Base-by-base conservation (phyloP, 2,113 vertebrate genomes). In the Spea multiplicata region DNA sequence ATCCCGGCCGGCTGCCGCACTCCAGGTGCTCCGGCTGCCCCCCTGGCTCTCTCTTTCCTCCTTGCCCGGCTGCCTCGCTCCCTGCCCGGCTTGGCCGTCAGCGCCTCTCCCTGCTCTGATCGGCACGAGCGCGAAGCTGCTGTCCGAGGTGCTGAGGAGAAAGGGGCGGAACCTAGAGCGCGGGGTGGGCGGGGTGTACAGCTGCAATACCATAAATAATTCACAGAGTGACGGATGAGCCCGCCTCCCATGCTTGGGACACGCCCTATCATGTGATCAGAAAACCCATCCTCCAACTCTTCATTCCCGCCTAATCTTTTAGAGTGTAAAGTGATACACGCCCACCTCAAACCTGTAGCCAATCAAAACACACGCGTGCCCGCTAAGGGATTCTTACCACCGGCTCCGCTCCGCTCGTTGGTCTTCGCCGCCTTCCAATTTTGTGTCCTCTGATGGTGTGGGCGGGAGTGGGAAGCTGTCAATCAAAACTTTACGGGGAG, bases 101-200 rank as follows among this genome's bases (percentile, higher is more conserved):
- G 6, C 6, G 6, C 9, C 50, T 10, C 4, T 16, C 53, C 46
- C 65, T 8, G 50, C 7, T 10, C 66, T 57, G 48, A 75, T 48
- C 74, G 12, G 5, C 5, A n/a, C 52, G 59, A 44, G 61, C 50
- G 62, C 74, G 48, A 66, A 16, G 16, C 75, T 50, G 75, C 75
- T 77, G 66, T 77, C 75, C 75, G 75, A 49, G 75, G 75, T 77
- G 75, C 75, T 77, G 75, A 77, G 45, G 55, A 47, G 66, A 70
- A 77, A 61, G 66, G 75, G 75, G 50, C 65, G 75, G 66, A 16
- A 61, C 66, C 3, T 1, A 30, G 6, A 10, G 73, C 64, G 50
- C 8, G 44, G 66, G 65, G 4, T 8, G 17, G 10, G 10, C 52
- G 55, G 45, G 50, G 50, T 10, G 50, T 52, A 10, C 13, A 30